Evolutionary conservation across 23 tunicate genomes (phyloP), one percentile per base, ranked within the genome.

Genomic region (Aplidium turbinatum): DNA sequence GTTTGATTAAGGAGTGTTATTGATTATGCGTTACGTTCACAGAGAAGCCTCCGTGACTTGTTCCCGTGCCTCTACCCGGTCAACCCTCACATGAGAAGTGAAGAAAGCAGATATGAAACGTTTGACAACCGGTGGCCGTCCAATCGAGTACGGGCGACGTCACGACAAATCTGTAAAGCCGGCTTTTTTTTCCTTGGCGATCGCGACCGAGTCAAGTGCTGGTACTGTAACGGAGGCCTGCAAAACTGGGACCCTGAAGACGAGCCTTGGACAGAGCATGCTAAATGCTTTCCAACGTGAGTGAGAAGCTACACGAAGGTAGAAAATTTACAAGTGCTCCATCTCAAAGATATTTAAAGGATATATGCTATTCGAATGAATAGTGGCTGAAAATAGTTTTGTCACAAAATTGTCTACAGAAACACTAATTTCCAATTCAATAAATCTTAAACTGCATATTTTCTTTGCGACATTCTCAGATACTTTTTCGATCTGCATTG

Each of bases 271-370:
- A 47, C 47, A 0, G 90, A 84, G 58, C 90, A 84, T 38, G 90
- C 90, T 3, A 84, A 84, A 62, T 84, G 82, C 78, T 84, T 84
- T 77, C 90, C 90, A 32, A 60, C 63, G 90, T 84, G 75, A 74
- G 70, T 66, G 11, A 21, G n/a, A n/a, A n/a, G n/a, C n/a, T n/a
- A n/a, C n/a, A n/a, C n/a, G n/a, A n/a, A n/a, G n/a, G n/a, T n/a
- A n/a, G n/a, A n/a, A n/a, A n/a, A n/a, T n/a, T n/a, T n/a, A n/a
- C n/a, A n/a, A n/a, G n/a, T n/a, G n/a, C n/a, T n/a, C n/a, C n/a
- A n/a, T n/a, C n/a, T n/a, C n/a, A n/a, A n/a, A n/a, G n/a, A n/a
- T n/a, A n/a, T n/a, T n/a, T n/a, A n/a, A n/a, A n/a, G n/a, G n/a
- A n/a, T n/a, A n/a, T n/a, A n/a, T n/a, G n/a, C n/a, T n/a, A n/a